Evolutionary conservation across 2,113 vertebrate genomes (phyloP).

Genomic region (Sylvia atricapilla): DNA sequence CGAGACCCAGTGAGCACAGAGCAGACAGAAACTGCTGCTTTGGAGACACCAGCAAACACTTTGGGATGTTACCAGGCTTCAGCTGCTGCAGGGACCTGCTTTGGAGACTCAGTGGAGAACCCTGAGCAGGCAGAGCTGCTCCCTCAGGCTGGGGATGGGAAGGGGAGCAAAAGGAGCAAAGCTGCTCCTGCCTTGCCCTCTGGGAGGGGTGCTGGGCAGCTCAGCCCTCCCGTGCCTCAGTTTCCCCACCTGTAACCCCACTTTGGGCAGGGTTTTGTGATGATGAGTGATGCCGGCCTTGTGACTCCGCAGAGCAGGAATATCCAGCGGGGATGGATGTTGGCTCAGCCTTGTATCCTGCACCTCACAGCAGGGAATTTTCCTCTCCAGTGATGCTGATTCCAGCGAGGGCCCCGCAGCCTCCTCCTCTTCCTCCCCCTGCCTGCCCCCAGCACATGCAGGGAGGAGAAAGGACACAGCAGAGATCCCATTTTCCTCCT

Average conservation of each 20-base stretch:
- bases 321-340: fast-evolving
- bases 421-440: neutral
- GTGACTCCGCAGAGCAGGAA: neutral
- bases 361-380: neutral
- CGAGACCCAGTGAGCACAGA: neutral
- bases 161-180: neutral
- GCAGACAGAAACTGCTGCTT: neutral
- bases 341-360: neutral
- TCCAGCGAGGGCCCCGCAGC: neutral
- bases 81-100: neutral
- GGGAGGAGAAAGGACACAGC: neutral
- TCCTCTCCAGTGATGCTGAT: fast-evolving
- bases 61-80: neutral
- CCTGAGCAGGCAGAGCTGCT: neutral
- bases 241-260: fast-evolving
- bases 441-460: neutral
- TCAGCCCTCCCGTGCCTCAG: neutral
- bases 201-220: neutral
- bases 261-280: neutral
- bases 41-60: neutral
- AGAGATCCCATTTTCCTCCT: neutral
- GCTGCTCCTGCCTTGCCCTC: fast-evolving
- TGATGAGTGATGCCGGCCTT: fast-evolving
- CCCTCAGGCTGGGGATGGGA: neutral
- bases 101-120: neutral